Conservation (phyloP, 1,140 invertebrate species). For the Aphelenchoides avenae region DNA sequence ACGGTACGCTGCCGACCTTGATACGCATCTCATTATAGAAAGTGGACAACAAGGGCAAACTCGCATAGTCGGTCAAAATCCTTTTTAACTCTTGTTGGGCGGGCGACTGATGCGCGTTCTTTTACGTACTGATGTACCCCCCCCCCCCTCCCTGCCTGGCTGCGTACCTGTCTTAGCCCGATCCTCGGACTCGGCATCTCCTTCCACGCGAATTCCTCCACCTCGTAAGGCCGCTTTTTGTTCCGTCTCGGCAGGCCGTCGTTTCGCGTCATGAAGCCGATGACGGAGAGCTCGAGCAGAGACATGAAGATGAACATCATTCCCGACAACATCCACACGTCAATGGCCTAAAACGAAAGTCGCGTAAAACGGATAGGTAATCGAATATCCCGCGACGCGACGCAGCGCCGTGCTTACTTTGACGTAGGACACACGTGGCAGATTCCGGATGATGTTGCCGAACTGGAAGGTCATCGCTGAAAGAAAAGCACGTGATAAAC, state of each 20-base stretch:
- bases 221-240: constrained; percentile 24
- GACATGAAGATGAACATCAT: constrained; percentile 59
- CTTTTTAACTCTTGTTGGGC: no score
- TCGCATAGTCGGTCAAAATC: no score
- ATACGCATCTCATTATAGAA: no score
- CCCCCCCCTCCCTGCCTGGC: not conserved
- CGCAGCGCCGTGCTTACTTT: constrained; percentile 27
- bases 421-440: constrained; percentile 56
- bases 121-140: no score
- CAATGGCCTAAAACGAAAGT: constrained; percentile 20
- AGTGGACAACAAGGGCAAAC: no score
- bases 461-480: constrained; percentile 58
- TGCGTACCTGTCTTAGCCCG: constrained; percentile 42
- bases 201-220: constrained; percentile 52
- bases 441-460: constrained; percentile 57
- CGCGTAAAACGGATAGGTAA: constrained; percentile 2
- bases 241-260: constrained; percentile 37
- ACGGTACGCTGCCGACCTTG: no score
- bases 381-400: not conserved
- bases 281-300: constrained; percentile 55
- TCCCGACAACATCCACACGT: constrained; percentile 44
- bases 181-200: constrained; percentile 55
- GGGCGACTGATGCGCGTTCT: no score
- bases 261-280: constrained; percentile 58
- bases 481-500: no score